A percentile compares a stretch with the other conserved stretches of the same genome.
These are phyloP conservation scores for Setipinna tenuifilis DNA, from an alignment of 2,797 vertebrate species.

Conservation along the genomic window DNA sequence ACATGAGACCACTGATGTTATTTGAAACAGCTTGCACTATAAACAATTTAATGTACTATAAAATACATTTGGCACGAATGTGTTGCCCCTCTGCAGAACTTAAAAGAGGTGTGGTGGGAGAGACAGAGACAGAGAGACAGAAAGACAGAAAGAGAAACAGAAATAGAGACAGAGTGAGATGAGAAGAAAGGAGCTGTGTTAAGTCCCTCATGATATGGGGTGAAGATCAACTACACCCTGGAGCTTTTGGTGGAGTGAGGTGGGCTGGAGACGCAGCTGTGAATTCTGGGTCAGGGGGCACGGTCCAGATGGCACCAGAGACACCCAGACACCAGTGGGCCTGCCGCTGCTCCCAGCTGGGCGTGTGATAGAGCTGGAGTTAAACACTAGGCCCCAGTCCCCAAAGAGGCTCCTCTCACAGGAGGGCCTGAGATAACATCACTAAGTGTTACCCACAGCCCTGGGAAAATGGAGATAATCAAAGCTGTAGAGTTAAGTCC, in stretches of 20 bases:
- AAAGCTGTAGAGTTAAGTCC: neutral
- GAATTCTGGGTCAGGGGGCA: slow-evolving; percentile 5
- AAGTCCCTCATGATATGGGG: slow-evolving; percentile 22
- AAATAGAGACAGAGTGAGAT: neutral
- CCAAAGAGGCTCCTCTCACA: too few species aligned
- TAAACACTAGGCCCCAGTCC: neutral
- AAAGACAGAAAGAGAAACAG: too few species aligned
- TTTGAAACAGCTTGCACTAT: neutral
- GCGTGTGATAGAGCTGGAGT: neutral
- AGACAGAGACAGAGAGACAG: neutral
- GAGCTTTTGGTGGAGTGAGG: slow-evolving; percentile 17
- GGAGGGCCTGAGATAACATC: too few species aligned
- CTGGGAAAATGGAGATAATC: neutral
- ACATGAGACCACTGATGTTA: neutral
- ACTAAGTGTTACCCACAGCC: neutral
- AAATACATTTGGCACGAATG: neutral
- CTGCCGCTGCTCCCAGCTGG: neutral
- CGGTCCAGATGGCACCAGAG: slow-evolving; percentile 24
- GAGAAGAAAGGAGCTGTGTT: neutral
- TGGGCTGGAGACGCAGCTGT: slow-evolving; percentile 13
- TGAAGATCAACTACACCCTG: slow-evolving; percentile 26
- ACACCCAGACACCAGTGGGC: slow-evolving; percentile 17
- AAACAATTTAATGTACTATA: neutral
- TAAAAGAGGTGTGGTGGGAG: neutral
- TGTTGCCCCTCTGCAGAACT: neutral